Evolutionary conservation across 2,797 vertebrate genomes (phyloP).

Genomic region (Smutsia gigantea): DNA sequence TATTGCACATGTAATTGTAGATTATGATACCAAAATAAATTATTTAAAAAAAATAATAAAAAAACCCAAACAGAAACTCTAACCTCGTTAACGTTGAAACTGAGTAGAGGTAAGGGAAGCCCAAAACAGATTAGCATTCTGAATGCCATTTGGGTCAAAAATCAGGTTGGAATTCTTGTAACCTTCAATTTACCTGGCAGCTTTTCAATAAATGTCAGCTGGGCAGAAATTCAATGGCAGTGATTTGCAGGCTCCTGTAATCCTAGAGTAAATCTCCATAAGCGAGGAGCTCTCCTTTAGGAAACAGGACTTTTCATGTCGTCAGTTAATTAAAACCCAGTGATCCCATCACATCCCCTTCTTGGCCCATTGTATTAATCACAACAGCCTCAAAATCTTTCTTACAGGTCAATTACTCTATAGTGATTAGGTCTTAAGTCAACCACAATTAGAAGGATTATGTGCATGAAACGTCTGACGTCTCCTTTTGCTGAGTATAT

Average conservation of each 20-base stretch:
- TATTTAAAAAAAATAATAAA: too few species aligned
- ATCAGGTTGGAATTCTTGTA: neutral
- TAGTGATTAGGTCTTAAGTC: constrained; percentile 21
- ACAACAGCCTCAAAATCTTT: neutral
- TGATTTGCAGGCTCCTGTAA: neutral
- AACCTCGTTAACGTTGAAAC: constrained; percentile 29
- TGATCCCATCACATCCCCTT: neutral
- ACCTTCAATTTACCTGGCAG: neutral
- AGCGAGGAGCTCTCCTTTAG: neutral
- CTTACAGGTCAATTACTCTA: constrained; percentile 61
- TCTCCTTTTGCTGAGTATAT: neutral
- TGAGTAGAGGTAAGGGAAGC: neutral
- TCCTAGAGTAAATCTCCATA: neutral
- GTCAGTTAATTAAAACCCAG: constrained; percentile 21
- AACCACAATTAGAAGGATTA: neutral
- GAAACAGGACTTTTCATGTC: neutral
- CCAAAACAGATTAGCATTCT: neutral
- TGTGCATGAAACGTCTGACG: neutral
- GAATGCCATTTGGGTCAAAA: neutral
- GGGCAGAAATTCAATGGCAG: neutral
- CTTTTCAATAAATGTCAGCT: constrained; percentile 9
- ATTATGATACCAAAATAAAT: too few species aligned
- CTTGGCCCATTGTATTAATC: constrained; percentile 14
- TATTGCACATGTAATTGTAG: too few species aligned
- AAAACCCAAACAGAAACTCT: neutral